Evolutionary conservation across 53 echinoderm and acorn worm species (phyloP).

Genomic region (Apostichopus leukothele): DNA sequence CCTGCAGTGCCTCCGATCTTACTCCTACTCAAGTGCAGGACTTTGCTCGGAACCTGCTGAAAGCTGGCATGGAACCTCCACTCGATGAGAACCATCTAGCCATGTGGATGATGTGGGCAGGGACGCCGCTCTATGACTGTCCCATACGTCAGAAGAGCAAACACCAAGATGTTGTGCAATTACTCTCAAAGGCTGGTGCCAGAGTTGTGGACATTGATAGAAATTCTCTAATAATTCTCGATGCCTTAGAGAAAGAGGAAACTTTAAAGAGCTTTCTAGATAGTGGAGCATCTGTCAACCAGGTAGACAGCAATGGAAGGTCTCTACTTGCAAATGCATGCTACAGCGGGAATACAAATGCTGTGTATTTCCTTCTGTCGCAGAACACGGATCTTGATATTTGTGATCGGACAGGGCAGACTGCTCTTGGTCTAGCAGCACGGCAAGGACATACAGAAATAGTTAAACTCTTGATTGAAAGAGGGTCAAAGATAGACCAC

Average conservation of each 20-base stretch:
- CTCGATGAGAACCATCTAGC: constrained; percentile 85
- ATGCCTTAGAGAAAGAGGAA: constrained; percentile 93
- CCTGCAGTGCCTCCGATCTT: constrained; percentile 84
- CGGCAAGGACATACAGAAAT: constrained; percentile 93
- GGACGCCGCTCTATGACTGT: constrained; percentile 91
- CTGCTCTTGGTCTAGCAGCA: constrained; percentile 81
- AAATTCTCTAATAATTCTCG: constrained; percentile 82
- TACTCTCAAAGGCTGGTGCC: constrained; percentile 90
- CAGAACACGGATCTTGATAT: constrained; percentile 78
- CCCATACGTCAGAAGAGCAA: constrained; percentile 81
- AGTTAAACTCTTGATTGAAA: constrained; percentile 69
- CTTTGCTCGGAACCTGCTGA: constrained; percentile 90
- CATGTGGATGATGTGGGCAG: constrained; percentile 92
- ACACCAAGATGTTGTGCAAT: constrained; percentile 77
- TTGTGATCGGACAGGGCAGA: constrained; percentile 92
- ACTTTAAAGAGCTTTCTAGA: constrained; percentile 81
- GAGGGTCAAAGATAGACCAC: constrained; percentile 85
- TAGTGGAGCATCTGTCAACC: constrained; percentile 95
- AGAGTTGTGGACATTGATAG: constrained; percentile 91
- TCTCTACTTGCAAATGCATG: constrained; percentile 97
- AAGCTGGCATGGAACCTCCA: constrained; percentile 84
- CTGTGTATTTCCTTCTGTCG: constrained; percentile 84
- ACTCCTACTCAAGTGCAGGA: constrained; percentile 94
- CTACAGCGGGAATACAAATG: constrained; percentile 84
- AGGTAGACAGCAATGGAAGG: constrained; percentile 94